Conservation (phyloP, 2,797 vertebrate genomes). For the Crocidura indochinensis region DNA sequence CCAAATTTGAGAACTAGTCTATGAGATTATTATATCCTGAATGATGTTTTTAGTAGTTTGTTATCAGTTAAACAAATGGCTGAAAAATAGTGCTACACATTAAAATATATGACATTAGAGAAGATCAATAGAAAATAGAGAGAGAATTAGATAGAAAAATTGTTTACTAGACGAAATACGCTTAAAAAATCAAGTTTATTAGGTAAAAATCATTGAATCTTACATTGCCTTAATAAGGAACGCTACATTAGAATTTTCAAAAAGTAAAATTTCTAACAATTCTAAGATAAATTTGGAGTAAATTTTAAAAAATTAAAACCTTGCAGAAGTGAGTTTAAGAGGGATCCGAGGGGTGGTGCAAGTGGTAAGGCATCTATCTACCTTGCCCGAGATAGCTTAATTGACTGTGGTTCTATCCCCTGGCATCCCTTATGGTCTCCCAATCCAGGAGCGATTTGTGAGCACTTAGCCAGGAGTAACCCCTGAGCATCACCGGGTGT, state of each 20-base stretch:
- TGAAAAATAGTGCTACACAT: conserved; percentile 8
- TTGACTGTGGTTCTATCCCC: too few relatives aligned
- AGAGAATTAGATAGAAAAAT: not conserved
- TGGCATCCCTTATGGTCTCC: too few relatives aligned
- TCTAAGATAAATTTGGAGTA: too few relatives aligned
- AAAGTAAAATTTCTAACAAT: too few relatives aligned
- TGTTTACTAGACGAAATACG: not conserved
- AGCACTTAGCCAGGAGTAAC: too few relatives aligned
- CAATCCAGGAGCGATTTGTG: too few relatives aligned
- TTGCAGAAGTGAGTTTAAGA: not conserved
- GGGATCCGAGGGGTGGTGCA: not conserved
- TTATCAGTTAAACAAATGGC: not conserved
- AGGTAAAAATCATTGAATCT: too few relatives aligned
- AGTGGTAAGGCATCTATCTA: too few relatives aligned
- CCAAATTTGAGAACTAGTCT: not conserved
- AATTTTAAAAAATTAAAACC: not conserved
- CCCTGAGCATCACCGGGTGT: too few relatives aligned
- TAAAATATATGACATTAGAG: not conserved
- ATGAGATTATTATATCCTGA: not conserved
- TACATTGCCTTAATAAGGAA: too few relatives aligned
- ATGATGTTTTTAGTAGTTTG: not conserved
- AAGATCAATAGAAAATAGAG: not conserved
- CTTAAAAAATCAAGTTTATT: not conserved
- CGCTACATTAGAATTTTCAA: too few relatives aligned
- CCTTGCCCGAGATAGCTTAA: too few relatives aligned